These are phyloP conservation scores for Rhopilema esculentum DNA, from an alignment of 30 jellyfish, hydroid and myxozoan species.

Conservation along the genomic window DNA sequence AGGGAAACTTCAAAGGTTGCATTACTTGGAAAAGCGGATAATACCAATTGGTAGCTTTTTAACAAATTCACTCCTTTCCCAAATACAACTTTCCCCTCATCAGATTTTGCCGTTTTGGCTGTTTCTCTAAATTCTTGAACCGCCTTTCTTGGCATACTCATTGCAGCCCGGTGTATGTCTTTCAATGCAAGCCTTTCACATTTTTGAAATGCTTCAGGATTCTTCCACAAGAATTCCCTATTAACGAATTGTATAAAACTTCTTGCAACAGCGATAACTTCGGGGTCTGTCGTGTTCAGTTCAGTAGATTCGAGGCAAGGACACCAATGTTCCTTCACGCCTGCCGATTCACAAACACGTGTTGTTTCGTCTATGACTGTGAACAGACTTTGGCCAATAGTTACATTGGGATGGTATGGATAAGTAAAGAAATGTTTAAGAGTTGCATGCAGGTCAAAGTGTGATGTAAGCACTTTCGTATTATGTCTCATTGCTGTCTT, in stretches of 20 bases:
- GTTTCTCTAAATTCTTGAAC: slow-evolving; percentile 16
- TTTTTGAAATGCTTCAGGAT: background rate
- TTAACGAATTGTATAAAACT: slow-evolving; percentile 4
- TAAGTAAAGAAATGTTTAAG: slow-evolving; percentile 33
- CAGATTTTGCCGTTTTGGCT: background rate
- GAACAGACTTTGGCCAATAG: slow-evolving; percentile 72
- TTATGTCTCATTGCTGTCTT: slow-evolving; percentile 7
- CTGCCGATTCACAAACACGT: slow-evolving; percentile 74
- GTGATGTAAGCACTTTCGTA: slow-evolving; percentile 47
- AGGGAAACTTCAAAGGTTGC: slow-evolving; percentile 48
- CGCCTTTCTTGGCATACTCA: background rate
- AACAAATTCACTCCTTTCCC: background rate
- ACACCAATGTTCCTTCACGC: slow-evolving; percentile 74
- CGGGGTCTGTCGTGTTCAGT: background rate
- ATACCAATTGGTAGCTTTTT: background rate
- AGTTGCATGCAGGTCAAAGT: slow-evolving; percentile 68
- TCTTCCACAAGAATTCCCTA: background rate
- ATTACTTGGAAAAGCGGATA: slow-evolving; percentile 35
- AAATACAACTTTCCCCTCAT: background rate
- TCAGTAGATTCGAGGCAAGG: slow-evolving; percentile 52
- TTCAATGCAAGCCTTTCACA: slow-evolving; percentile 9
- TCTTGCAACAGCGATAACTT: background rate
- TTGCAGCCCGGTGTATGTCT: slow-evolving; percentile 20
- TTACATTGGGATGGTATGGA: slow-evolving; percentile 31
- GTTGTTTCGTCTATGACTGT: slow-evolving; percentile 39